These are phyloP conservation scores for Trichopoda pennipes DNA, from an alignment of 2,888 invertebrate genomes.

Conservation along the genomic window DNA sequence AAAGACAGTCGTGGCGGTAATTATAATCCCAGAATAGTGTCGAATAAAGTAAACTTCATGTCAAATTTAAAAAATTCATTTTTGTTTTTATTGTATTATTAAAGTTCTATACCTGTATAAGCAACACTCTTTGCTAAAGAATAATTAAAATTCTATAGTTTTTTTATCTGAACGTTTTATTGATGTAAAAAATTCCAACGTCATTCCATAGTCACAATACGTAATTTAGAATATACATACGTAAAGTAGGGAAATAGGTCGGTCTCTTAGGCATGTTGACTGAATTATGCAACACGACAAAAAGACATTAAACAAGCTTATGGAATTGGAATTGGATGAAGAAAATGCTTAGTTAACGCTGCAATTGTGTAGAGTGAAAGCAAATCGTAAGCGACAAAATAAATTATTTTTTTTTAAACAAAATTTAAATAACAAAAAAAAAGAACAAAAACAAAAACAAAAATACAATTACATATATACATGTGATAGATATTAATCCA, in stretches of 20 bases:
- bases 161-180: too few species aligned
- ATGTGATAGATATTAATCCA: conserved; percentile 59
- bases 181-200: too few species aligned
- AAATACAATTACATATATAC: conserved; percentile 24
- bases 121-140: too few species aligned
- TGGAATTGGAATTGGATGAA: conserved; percentile 12
- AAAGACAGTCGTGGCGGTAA: too few species aligned
- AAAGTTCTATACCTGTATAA: too few species aligned
- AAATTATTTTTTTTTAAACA: conserved; percentile 26
- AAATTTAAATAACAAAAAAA: conserved; percentile 35
- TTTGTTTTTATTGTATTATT: too few species aligned
- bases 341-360: background rate
- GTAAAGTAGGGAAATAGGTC: background rate
- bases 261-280: conserved; percentile 8
- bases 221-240: background rate
- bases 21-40: too few species aligned
- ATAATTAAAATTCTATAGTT: too few species aligned
- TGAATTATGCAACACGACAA: background rate
- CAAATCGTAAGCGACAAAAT: conserved; percentile 36
- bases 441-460: conserved; percentile 5
- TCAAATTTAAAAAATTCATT: too few species aligned
- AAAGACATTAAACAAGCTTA: conserved; percentile 5
- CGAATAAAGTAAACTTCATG: too few species aligned
- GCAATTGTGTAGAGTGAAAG: conserved; percentile 2
- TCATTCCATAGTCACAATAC: too few species aligned